Percentiles rank a stretch among this genome's conserved stretches.
These are phyloP conservation scores for Trichomalopsis sarcophagae DNA, from an alignment of 1,140 invertebrate genomes.

Conservation along the genomic window DNA sequence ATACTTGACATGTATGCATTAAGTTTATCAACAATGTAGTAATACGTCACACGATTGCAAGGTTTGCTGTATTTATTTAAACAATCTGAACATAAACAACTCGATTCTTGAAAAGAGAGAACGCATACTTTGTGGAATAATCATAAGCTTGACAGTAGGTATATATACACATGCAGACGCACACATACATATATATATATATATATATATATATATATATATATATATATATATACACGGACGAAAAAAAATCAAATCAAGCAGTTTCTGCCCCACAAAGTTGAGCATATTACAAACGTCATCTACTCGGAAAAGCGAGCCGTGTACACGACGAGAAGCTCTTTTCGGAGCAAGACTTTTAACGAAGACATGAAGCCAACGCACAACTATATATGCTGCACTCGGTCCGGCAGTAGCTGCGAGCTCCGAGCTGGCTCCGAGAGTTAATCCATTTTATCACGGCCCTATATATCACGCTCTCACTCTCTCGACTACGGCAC, in stretches of 20 bases:
- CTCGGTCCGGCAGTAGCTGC: too few species aligned
- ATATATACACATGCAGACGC: neutral
- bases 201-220: neutral
- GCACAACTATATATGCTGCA: too few species aligned
- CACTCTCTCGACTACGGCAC: neutral
- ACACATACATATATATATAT: too few species aligned
- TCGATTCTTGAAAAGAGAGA: neutral
- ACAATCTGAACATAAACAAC: neutral
- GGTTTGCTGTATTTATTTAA: neutral
- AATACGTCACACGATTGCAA: neutral
- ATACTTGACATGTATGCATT: neutral
- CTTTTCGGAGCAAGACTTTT: too few species aligned
- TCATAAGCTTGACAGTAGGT: neutral
- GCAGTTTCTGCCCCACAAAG: too few species aligned
- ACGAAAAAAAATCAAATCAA: neutral
- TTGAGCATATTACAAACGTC: too few species aligned
- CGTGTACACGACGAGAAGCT: too few species aligned
- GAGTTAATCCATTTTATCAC: neutral
- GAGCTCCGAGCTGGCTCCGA: neutral
- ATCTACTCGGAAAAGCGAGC: too few species aligned
- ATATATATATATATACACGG: too few species aligned
- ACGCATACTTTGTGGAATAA: neutral
- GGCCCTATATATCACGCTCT: neutral
- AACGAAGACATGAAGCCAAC: too few species aligned
- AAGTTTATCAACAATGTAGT: neutral